A percentile compares a stretch with the other conserved stretches of the same genome.
Evolutionary conservation across 2,888 invertebrate genomes (phyloP).

Genomic region (Tenthredo notha): DNA sequence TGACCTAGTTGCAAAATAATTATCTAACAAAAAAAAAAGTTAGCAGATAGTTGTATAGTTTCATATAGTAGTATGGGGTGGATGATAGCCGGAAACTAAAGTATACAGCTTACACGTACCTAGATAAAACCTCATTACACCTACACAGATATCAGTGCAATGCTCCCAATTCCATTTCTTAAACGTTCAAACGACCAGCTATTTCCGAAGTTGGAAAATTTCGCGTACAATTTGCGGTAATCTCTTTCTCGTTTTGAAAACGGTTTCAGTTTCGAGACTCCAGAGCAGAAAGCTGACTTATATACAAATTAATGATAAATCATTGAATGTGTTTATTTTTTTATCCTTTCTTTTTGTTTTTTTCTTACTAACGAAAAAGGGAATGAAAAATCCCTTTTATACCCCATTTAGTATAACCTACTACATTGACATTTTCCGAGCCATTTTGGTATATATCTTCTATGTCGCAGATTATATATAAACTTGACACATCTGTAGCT

Average conservation of each 20-base stretch:
- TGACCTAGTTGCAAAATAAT: conserved; percentile 1
- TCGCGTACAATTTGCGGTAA: conserved; percentile 31
- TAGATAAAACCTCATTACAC: not conserved
- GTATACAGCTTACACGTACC: conserved; percentile 2
- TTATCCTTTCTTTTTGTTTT: not conserved
- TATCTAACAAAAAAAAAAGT: not conserved
- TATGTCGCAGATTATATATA: not conserved
- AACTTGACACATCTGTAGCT: conserved; percentile 38
- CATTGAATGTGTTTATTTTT: no score
- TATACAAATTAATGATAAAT: not conserved
- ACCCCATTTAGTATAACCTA: not conserved
- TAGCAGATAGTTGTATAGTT: not conserved
- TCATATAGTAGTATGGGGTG: not conserved
- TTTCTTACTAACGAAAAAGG: not conserved
- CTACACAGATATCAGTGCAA: conserved; percentile 15
- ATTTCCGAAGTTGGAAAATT: conserved; percentile 37
- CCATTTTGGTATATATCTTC: no score
- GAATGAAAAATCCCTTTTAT: not conserved
- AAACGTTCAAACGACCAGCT: conserved; percentile 26
- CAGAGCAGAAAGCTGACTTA: not conserved
- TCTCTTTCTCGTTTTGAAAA: not conserved
- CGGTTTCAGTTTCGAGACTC: not conserved
- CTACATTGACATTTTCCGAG: not conserved
- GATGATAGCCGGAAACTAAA: not conserved
- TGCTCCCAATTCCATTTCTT: conserved; percentile 21